phyloP scores from a whole-genome alignment of 2,797 vertebrate species.

The Cichlasoma orientale region DNA sequence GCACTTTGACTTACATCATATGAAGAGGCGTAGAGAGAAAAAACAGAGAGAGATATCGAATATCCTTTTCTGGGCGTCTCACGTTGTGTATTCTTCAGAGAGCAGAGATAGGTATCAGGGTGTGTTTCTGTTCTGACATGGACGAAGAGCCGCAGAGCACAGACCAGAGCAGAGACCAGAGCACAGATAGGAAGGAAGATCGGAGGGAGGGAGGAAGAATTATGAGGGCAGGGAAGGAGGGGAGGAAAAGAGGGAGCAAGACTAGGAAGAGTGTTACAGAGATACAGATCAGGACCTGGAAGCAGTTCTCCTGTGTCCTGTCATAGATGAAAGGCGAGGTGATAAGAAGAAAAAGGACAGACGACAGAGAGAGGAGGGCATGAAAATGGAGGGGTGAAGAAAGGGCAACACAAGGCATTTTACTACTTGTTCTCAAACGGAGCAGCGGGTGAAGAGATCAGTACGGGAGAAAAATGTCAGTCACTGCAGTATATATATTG shows the following conservation, averaged over 20 bases:
- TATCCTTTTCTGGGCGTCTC: conserved; percentile 34
- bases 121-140: conserved; percentile 68
- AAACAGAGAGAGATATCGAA: background rate
- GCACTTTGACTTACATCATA: conserved; percentile 23
- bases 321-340: conserved; percentile 62
- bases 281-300: conserved; percentile 74
- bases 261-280: conserved; percentile 27
- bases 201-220: background rate
- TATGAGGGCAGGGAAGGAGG: conserved; percentile 20
- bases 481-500: conserved; percentile 12
- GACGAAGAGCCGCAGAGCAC: conserved; percentile 60
- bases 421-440: conserved; percentile 44
- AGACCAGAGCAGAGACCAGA: conserved; percentile 58
- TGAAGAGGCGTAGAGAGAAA: background rate
- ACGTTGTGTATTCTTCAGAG: conserved; percentile 58
- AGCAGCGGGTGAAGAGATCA: conserved; percentile 41
- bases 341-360: conserved; percentile 63
- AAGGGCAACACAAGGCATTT: conserved; percentile 50
- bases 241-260: conserved; percentile 26
- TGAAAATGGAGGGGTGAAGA: conserved; percentile 44
- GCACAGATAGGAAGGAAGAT: conserved; percentile 28
- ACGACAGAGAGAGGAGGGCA: conserved; percentile 46
- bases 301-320: conserved; percentile 68
- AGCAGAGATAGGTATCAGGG: conserved; percentile 65
- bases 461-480: conserved; percentile 49